These are phyloP conservation scores for Agrotis ipsilon DNA, from an alignment of 2,888 invertebrate genomes.

Conservation along the genomic window DNA sequence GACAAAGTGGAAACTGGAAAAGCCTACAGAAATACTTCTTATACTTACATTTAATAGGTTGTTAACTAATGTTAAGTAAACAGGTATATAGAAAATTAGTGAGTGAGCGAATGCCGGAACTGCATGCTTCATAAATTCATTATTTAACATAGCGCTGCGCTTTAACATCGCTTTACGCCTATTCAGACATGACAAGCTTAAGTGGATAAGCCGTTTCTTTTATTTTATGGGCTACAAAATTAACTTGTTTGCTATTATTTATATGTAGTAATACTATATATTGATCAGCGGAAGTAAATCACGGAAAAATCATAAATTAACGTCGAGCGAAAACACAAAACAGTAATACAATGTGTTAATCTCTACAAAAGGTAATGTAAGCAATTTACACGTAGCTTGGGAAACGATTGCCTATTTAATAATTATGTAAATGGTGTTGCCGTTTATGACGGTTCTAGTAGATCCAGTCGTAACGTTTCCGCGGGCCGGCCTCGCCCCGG, in stretches of 20 bases:
- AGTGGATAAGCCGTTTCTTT: slow-evolving; percentile 7
- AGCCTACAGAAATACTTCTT: slow-evolving; percentile 25
- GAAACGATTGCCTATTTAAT: slow-evolving; percentile 60
- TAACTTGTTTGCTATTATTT: slow-evolving; percentile 1
- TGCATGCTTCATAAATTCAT: slow-evolving; percentile 66
- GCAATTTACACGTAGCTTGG: slow-evolving; percentile 56
- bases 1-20: slow-evolving; percentile 54
- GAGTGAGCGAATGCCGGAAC: slow-evolving; percentile 55
- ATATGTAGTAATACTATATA: slow-evolving; percentile 5
- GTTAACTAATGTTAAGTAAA: slow-evolving; percentile 43
- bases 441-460: slow-evolving; percentile 64
- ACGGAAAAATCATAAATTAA: slow-evolving; percentile 22
- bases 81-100: slow-evolving; percentile 56
- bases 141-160: slow-evolving; percentile 57
- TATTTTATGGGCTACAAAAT: slow-evolving; percentile 1
- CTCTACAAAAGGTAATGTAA: slow-evolving; percentile 49
- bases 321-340: slow-evolving; percentile 33
- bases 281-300: slow-evolving; percentile 26
- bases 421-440: slow-evolving; percentile 62
- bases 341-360: slow-evolving; percentile 30
- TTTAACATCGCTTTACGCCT: slow-evolving; percentile 45
- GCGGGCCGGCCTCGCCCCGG: slow-evolving; percentile 64
- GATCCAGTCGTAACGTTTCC: slow-evolving; percentile 64
- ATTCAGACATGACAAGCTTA: slow-evolving; percentile 27
- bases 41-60: slow-evolving; percentile 29